Conservation (phyloP, 2,888 invertebrate species). For the Piscicola geometra region DNA sequence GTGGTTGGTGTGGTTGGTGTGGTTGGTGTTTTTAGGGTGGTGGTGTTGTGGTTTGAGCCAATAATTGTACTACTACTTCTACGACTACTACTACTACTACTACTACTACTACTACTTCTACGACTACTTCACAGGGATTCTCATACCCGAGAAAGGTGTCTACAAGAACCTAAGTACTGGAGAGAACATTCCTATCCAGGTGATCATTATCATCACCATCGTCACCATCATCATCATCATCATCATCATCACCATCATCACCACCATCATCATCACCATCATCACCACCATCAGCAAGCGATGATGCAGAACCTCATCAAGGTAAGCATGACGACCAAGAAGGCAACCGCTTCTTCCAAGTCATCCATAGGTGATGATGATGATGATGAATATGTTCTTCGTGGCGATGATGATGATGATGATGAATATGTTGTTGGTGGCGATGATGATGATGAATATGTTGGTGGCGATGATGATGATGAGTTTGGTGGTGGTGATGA, state of each 20-base stretch:
- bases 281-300: conserved; percentile 45
- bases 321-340: conserved; percentile 11
- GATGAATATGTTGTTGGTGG: conserved; percentile 26
- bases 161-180: conserved; percentile 40
- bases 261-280: conserved; percentile 23
- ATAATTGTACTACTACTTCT: too few relatives aligned
- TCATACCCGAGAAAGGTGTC: conserved; percentile 38
- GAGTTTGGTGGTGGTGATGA: conserved; percentile 27
- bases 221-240: conserved; percentile 21
- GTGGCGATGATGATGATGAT: background rate
- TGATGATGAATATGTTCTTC: too few relatives aligned
- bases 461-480: conserved; percentile 28
- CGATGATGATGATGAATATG: conserved; percentile 28
- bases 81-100: too few relatives aligned
- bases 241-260: conserved; percentile 21
- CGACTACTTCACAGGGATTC: conserved; percentile 42
- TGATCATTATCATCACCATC: conserved; percentile 22
- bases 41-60: too few relatives aligned
- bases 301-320: conserved; percentile 50
- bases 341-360: conserved; percentile 47
- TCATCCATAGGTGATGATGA: conserved; percentile 47
- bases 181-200: conserved; percentile 46
- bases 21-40: too few relatives aligned
- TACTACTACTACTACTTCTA: too few relatives aligned
- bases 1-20: too few relatives aligned